These are phyloP conservation scores for Microcebus tavaratra DNA, from an alignment of 2,113 vertebrate species.

Conservation along the genomic window DNA sequence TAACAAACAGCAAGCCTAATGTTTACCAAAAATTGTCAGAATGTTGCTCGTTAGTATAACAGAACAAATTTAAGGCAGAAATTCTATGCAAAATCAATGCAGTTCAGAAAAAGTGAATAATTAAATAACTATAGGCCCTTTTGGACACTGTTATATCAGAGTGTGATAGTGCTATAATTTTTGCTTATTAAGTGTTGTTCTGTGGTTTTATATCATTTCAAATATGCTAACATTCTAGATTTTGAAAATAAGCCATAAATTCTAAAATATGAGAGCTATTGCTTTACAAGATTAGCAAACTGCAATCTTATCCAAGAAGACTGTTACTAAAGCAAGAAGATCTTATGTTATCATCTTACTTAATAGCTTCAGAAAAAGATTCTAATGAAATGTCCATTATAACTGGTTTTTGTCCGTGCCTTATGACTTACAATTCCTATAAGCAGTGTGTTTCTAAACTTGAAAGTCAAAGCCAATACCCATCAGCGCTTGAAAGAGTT, in stretches of 20 bases:
- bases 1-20: not conserved
- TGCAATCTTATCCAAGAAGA: not conserved
- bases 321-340: not conserved
- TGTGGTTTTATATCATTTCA: not conserved
- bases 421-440: not conserved
- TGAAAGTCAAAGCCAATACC: not conserved
- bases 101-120: not conserved
- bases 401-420: not conserved
- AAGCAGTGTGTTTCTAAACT: not conserved
- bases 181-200: not conserved
- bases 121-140: not conserved
- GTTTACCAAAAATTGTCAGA: not conserved
- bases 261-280: not conserved
- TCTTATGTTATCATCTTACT: not conserved
- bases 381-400: not conserved
- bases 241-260: not conserved
- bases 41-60: not conserved
- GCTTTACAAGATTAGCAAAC: not conserved
- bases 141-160: not conserved
- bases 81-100: not conserved
- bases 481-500: not conserved
- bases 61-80: not conserved
- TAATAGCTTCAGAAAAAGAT: not conserved
- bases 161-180: not conserved
- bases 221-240: not conserved